These are phyloP conservation scores for Chlorops oryzae DNA, from an alignment of 1,140 invertebrate species.

Conservation along the genomic window DNA sequence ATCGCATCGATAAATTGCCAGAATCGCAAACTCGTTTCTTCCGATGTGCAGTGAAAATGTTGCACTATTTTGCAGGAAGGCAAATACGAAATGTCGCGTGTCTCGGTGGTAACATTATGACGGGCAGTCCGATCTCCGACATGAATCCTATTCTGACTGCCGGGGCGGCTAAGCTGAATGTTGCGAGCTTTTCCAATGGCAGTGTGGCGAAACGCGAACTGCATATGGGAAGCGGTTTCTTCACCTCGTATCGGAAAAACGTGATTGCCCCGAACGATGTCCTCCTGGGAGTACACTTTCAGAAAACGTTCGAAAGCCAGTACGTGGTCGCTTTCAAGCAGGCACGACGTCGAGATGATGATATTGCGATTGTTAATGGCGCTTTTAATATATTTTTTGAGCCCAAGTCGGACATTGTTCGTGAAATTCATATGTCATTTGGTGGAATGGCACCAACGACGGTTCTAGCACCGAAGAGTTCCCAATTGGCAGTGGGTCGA, in stretches of 20 bases:
- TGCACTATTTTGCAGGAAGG: constrained; percentile 90
- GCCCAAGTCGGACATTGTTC: constrained; percentile 53
- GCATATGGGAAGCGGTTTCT: constrained; percentile 77
- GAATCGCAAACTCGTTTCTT: constrained; percentile 66
- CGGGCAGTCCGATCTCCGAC: constrained; percentile 93
- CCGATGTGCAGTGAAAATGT: constrained; percentile 70
- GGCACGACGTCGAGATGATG: constrained; percentile 84
- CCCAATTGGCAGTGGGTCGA: constrained; percentile 57
- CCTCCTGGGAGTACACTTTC: constrained; percentile 64
- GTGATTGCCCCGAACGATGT: constrained; percentile 71
- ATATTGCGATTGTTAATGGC: constrained; percentile 91
- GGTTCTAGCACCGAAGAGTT: constrained; percentile 65
- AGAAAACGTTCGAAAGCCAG: constrained; percentile 60
- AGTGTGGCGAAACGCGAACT: constrained; percentile 57
- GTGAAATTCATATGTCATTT: constrained; percentile 65
- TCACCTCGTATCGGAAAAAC: constrained; percentile 80
- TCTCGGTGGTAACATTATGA: constrained; percentile 89
- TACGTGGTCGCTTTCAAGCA: constrained; percentile 88
- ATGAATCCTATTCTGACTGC: constrained; percentile 89
- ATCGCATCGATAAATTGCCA: constrained; percentile 55
- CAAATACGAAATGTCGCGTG: constrained; percentile 82
- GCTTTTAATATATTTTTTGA: constrained; percentile 66
- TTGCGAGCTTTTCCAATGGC: constrained; percentile 54
- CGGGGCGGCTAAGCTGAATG: constrained; percentile 53
- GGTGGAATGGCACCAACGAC: constrained; percentile 90